phyloP scores from a whole-genome alignment of 2,797 vertebrate genomes.

The Scyliorhinus canicula region DNA sequence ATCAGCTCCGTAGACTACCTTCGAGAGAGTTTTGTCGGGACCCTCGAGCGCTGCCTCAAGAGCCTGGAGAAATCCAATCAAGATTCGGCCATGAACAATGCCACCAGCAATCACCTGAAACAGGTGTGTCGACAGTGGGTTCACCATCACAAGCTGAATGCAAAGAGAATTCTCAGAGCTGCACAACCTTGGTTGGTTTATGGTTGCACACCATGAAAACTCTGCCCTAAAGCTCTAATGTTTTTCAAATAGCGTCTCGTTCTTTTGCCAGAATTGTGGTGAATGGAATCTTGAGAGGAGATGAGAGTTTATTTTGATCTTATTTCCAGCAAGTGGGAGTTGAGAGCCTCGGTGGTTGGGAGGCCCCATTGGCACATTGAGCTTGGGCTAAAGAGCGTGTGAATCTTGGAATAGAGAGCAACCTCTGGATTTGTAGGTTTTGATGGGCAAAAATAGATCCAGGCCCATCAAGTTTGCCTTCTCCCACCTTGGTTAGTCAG shows the following conservation, averaged over 20 bases:
- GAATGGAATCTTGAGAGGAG: not conserved
- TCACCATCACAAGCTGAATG: not conserved
- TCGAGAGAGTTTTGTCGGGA: slow-evolving; percentile 93
- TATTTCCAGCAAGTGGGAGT: not conserved
- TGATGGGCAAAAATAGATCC: not conserved
- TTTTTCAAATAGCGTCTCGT: not conserved
- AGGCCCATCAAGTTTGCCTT: not conserved
- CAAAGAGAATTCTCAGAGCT: not conserved
- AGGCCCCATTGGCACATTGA: not conserved
- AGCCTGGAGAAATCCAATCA: slow-evolving; percentile 85
- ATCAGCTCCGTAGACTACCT: slow-evolving; percentile 95
- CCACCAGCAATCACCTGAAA: slow-evolving; percentile 86
- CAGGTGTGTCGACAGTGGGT: slow-evolving; percentile 54
- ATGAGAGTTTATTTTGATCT: not conserved
- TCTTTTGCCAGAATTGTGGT: not conserved
- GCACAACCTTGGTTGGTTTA: not conserved
- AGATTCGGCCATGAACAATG: slow-evolving; percentile 71
- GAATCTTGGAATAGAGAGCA: not conserved
- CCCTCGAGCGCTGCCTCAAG: slow-evolving; percentile 84
- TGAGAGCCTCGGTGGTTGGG: not conserved
- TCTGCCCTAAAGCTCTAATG: not conserved
- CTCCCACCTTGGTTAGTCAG: not conserved
- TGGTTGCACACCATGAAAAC: not conserved
- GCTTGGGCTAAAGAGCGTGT: not conserved
- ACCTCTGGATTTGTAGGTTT: not conserved